Percentiles rank a stretch among this genome's conserved stretches.
Evolutionary conservation across 2,113 vertebrate species (phyloP).

Genomic region (Xenotilapia longispinis): DNA sequence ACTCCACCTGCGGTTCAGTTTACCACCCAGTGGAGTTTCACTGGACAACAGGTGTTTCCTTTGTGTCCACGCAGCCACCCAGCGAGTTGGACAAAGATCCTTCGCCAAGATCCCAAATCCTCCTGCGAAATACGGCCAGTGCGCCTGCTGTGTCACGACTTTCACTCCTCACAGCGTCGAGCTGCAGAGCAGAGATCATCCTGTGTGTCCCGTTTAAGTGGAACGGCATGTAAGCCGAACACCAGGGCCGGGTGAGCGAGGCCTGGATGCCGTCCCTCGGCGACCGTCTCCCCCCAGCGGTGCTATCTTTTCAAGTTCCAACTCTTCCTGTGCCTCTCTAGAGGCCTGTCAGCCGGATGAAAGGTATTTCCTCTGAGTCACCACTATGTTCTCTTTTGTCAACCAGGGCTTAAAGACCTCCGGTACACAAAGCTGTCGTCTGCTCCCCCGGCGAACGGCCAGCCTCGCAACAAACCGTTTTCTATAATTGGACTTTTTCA

Average conservation of each 20-base stretch:
- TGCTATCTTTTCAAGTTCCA: conserved; percentile 25
- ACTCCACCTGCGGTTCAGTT: background rate
- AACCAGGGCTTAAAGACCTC: conserved; percentile 17
- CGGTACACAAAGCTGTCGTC: conserved; percentile 10
- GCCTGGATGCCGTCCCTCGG: background rate
- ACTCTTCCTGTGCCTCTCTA: conserved; percentile 47
- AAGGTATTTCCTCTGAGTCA: conserved; percentile 72
- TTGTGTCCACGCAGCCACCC: background rate
- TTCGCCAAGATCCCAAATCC: background rate
- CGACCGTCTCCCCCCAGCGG: background rate
- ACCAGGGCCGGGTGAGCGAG: conserved; percentile 16
- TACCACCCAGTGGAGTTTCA: background rate
- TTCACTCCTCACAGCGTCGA: background rate
- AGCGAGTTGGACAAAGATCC: background rate
- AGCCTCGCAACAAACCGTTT: conserved; percentile 13
- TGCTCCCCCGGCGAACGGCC: background rate
- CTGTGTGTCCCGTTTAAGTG: conserved; percentile 12
- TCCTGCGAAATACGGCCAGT: background rate
- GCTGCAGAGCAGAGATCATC: background rate
- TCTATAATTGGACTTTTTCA: conserved; percentile 27
- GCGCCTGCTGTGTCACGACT: background rate
- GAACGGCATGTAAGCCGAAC: conserved; percentile 11
- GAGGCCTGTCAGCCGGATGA: conserved; percentile 44
- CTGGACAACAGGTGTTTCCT: background rate
- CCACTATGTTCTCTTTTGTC: conserved; percentile 22